Base-by-base conservation (phyloP, 2,113 vertebrate species). In the Miniopterus natalensis region DNA sequence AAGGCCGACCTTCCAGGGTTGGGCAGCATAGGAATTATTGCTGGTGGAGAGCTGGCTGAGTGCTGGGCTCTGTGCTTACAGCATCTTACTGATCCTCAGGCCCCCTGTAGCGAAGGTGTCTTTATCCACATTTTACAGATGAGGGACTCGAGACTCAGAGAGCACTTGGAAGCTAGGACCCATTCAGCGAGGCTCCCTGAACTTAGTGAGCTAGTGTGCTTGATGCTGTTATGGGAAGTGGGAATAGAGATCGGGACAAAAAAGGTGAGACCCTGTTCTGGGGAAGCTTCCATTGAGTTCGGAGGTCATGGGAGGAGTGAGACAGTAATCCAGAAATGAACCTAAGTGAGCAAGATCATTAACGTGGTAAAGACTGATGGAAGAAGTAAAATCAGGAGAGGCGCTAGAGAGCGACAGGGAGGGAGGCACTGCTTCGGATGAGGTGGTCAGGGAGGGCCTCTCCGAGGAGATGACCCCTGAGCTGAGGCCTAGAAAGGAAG, bases 121-220 rank as follows among this genome's bases (percentile, higher is more conserved):
- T 0, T 53, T 21, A 15, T 29, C 59, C n/a, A 3, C 47, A 29
- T 59, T 61, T 84, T 27, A 45, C 21, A 51, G 75, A 4, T 12
- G n/a, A 71, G 36, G 61, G 59, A 36, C 81, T 18, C 0, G 8
- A 84, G 86, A 9, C 31, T 40, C 8, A 36, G 55, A 20, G 51
- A 36, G 59, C 5, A 6, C 57, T 1, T 0, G 0, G 73, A 47
- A 27, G 0, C 36, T 3, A 14, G 36, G 36, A 47, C 53, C 10
- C 55, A 8, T 3, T 49, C 63, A 17, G 1, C 1, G 0, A 18
- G 47, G 36, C 53, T 14, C 31, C 55, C 36, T 3, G 0, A 51
- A 5, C n/a, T 55, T 14, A 5, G 23, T 3, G 57, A 51, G 78
- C 36, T n/a, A 0, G 40, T 15, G 25, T n/a, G 20, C 87, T 53